phyloP scores from a whole-genome alignment of 2,888 invertebrate species.

The Tetragonula carbonaria region DNA sequence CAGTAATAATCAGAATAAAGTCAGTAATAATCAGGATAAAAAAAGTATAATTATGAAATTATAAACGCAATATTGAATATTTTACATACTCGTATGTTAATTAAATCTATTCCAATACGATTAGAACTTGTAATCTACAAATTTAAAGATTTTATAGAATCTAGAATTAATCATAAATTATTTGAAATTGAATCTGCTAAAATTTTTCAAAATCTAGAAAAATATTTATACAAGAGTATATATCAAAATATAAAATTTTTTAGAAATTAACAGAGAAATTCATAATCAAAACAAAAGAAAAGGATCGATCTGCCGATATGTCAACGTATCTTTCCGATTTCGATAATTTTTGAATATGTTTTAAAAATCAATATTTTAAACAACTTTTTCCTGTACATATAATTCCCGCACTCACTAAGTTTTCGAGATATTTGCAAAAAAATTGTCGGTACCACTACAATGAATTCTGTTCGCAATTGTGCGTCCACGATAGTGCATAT shows the following conservation, averaged over 20 bases:
- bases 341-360: no score
- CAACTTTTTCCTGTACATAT: no score
- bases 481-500: no score
- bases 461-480: no score
- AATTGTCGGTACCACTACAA: no score
- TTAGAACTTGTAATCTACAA: background rate
- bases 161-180: background rate
- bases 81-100: background rate
- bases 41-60: background rate
- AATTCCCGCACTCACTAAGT: no score
- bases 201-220: background rate
- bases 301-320: no score
- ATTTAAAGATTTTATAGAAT: background rate
- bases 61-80: background rate
- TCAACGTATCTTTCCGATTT: no score
- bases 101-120: background rate
- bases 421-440: no score
- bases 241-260: background rate
- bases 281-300: no score
- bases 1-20: conserved; percentile 11
- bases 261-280: no score
- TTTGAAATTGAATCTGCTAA: background rate
- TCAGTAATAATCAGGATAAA: conserved; percentile 5
- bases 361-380: no score
- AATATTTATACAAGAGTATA: background rate